Evolutionary conservation across 2,888 invertebrate genomes (phyloP).

Genomic region (Tromatobia lineatoria): DNA sequence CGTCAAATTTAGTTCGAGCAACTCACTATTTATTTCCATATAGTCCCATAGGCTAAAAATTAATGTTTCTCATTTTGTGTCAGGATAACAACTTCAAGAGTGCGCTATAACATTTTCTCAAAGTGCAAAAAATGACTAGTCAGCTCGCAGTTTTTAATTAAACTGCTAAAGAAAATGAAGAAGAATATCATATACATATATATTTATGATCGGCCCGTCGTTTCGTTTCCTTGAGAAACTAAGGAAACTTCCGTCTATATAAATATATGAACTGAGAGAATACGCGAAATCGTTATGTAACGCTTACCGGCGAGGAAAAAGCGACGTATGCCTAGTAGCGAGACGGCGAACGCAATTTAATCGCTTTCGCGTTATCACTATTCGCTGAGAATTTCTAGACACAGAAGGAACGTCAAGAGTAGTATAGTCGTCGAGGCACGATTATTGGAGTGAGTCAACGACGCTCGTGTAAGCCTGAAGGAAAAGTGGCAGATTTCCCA

Average conservation of each 20-base stretch:
- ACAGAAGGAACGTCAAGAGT: constrained; percentile 6
- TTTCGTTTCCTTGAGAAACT: not conserved
- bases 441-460: constrained; percentile 47
- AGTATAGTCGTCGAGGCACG: not conserved
- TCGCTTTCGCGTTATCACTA: constrained; percentile 50
- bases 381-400: constrained; percentile 43
- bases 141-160: no score
- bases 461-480: constrained; percentile 13
- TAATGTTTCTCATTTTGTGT: no score
- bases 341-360: constrained; percentile 41
- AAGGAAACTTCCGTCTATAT: not conserved
- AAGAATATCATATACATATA: not conserved
- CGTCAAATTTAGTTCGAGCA: no score
- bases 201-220: not conserved
- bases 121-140: no score
- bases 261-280: not conserved
- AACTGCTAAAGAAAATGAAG: not conserved
- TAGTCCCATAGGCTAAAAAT: no score
- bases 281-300: constrained; percentile 44
- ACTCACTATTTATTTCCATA: no score
- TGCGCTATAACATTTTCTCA: no score
- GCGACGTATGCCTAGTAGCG: not conserved
- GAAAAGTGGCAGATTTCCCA: constrained; percentile 32
- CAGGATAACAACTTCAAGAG: no score
- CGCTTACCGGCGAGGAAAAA: constrained; percentile 19